Evolutionary conservation across 35 echinoderm and acorn worm genomes (phyloP).

Genomic region (Heliocidaris erythrogramma): DNA sequence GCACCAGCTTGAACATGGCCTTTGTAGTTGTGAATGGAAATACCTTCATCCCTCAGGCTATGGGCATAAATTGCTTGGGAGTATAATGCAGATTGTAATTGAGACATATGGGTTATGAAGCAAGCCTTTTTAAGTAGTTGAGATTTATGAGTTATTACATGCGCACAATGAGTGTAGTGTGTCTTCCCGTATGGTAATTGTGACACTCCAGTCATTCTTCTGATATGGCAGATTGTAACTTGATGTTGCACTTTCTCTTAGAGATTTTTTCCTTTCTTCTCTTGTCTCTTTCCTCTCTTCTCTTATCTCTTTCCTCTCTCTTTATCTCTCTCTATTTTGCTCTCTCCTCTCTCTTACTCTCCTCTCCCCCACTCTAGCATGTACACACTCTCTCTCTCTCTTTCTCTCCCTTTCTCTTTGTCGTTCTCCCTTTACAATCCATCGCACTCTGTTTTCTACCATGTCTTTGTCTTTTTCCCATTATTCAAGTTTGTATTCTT

Average conservation of each 20-base stretch:
- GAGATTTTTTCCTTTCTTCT: neutral
- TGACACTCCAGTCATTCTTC: neutral
- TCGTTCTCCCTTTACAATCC: no score
- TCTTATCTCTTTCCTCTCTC: neutral
- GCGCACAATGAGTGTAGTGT: neutral
- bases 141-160: conserved; percentile 8
- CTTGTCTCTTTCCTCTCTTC: neutral
- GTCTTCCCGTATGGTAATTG: neutral
- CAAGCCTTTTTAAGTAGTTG: neutral
- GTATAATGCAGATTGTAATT: neutral
- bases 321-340: neutral
- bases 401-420: no score
- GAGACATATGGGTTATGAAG: neutral
- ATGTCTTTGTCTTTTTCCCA: no score
- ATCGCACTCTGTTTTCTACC: no score
- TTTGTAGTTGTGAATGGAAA: neutral
- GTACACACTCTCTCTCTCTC: no score
- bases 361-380: neutral
- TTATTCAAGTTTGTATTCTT: no score
- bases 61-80: neutral
- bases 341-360: neutral
- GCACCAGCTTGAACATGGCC: neutral
- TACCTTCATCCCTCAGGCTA: neutral
- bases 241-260: neutral
- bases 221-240: no score